Percentiles rank a stretch among this genome's conserved stretches.
Evolutionary conservation across 2,113 vertebrate species (phyloP).

Genomic region (Oreochromis aureus): DNA sequence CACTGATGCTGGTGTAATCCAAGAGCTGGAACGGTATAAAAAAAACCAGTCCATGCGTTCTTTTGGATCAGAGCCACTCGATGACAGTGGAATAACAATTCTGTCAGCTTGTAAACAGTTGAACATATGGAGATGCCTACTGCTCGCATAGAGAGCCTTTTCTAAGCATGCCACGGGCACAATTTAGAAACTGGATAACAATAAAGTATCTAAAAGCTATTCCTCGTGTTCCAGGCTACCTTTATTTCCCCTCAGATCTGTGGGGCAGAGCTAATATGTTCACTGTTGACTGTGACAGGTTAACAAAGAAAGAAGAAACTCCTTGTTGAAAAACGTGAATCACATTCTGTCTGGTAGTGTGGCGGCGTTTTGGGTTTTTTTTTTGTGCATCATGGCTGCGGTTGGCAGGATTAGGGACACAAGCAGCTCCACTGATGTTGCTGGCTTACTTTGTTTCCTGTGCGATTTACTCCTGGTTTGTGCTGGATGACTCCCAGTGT

Average conservation of each 20-base stretch:
- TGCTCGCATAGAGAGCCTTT: background rate
- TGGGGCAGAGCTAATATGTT: background rate
- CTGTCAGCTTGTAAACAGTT: background rate
- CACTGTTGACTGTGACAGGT: constrained; percentile 14
- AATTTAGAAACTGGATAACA: background rate
- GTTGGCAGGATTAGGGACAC: background rate
- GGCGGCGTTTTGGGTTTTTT: background rate
- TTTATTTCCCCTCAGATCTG: constrained; percentile 1
- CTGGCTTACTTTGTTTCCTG: background rate
- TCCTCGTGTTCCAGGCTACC: background rate
- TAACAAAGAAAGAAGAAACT: constrained; percentile 5
- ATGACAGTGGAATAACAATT: background rate
- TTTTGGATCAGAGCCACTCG: background rate
- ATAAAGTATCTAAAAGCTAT: constrained; percentile 8
- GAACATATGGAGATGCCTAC: background rate
- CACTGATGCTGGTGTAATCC: background rate
- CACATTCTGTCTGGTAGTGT: background rate
- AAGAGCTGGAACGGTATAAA: background rate
- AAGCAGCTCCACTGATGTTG: background rate
- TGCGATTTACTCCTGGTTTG: background rate
- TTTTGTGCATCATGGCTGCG: background rate
- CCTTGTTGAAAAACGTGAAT: background rate
- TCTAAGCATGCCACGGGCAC: background rate
- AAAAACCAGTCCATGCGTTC: background rate
- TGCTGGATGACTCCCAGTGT: background rate